These are phyloP conservation scores for Propithecus coquereli DNA, from an alignment of 2,113 vertebrate species.

Conservation along the genomic window DNA sequence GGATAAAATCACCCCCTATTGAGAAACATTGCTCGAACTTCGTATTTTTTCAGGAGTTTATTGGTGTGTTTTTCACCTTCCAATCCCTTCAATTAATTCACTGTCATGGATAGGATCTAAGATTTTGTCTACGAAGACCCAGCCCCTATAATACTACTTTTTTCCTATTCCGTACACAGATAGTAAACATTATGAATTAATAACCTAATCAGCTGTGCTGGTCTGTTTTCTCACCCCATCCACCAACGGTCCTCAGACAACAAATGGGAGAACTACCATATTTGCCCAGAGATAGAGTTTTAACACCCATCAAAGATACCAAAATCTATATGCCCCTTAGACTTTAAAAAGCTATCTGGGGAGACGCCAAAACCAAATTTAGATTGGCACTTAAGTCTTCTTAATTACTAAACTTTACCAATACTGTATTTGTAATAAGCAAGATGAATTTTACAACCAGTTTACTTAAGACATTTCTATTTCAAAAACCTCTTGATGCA, in stretches of 20 bases:
- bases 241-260: neutral
- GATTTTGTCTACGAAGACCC: neutral
- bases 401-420: neutral
- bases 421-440: neutral
- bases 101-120: neutral
- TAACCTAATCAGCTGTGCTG: neutral
- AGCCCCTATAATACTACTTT: neutral
- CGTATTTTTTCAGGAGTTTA: neutral
- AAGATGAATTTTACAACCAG: neutral
- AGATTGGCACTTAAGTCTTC: neutral
- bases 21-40: conserved; percentile 4
- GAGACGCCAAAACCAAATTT: neutral
- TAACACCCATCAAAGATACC: neutral
- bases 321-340: neutral
- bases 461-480: neutral
- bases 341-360: neutral
- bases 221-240: neutral
- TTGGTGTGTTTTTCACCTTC: neutral
- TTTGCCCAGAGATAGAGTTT: neutral
- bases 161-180: neutral
- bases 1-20: neutral
- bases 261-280: neutral
- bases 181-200: neutral
- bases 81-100: neutral
- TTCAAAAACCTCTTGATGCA: neutral